Percentiles rank a stretch among this genome's conserved stretches.
phyloP scores from a whole-genome alignment of 2,888 invertebrate genomes.

The Diaprepes abbreviatus region DNA sequence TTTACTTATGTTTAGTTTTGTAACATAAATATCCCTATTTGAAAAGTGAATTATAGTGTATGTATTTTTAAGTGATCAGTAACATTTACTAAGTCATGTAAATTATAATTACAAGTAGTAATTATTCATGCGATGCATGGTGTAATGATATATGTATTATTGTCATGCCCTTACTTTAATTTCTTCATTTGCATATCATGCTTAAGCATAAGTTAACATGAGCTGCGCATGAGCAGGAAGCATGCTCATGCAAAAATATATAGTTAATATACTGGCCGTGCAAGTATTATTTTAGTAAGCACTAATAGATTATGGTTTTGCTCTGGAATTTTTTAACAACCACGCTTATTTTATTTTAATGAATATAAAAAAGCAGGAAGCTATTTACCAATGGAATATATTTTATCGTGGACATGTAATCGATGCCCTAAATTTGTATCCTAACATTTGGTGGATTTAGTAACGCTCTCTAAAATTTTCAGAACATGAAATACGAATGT shows the following conservation, averaged over 20 bases:
- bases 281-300: constrained; percentile 34
- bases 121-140: constrained; percentile 8
- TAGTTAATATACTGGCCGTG: constrained; percentile 48
- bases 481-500: too few relatives aligned
- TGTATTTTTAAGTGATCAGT: too few relatives aligned
- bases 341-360: constrained; percentile 12
- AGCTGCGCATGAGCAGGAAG: constrained; percentile 58
- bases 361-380: too few relatives aligned
- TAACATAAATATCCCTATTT: too few relatives aligned
- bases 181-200: neutral
- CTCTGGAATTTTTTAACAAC: constrained; percentile 22
- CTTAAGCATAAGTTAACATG: constrained; percentile 15
- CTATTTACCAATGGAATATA: too few relatives aligned
- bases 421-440: too few relatives aligned
- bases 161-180: neutral
- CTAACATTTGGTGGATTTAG: too few relatives aligned
- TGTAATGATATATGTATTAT: neutral
- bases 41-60: too few relatives aligned
- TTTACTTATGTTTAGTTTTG: too few relatives aligned
- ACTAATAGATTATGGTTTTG: constrained; percentile 28
- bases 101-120: neutral
- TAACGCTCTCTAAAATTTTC: too few relatives aligned
- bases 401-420: too few relatives aligned
- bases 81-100: too few relatives aligned
- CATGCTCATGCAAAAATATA: constrained; percentile 53